Evolutionary conservation across 2,888 invertebrate species (phyloP).

Genomic region (Parnassius mnemosyne): DNA sequence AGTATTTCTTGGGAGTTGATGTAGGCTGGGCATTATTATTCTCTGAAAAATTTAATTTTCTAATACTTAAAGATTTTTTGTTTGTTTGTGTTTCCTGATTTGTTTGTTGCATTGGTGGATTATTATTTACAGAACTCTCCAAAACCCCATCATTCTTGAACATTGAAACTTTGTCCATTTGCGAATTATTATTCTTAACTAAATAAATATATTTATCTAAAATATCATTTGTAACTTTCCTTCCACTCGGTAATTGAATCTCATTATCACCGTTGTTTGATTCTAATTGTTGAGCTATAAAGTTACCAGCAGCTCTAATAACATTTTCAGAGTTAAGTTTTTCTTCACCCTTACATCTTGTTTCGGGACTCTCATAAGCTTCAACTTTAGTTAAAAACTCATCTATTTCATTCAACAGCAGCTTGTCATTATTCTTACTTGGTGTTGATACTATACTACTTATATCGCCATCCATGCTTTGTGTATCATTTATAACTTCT

Average conservation of each 20-base stretch:
- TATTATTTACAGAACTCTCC: constrained; percentile 23
- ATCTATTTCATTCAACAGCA: constrained; percentile 72
- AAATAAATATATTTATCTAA: constrained; percentile 74
- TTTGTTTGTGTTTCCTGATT: constrained; percentile 28
- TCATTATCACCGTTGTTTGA: constrained; percentile 46
- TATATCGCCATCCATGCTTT: constrained; percentile 73
- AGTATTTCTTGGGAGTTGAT: constrained; percentile 62
- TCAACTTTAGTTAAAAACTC: constrained; percentile 73
- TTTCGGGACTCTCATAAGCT: constrained; percentile 64
- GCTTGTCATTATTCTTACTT: constrained; percentile 68
- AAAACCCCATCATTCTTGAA: constrained; percentile 28
- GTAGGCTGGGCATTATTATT: constrained; percentile 66
- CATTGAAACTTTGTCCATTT: constrained; percentile 37
- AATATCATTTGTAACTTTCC: constrained; percentile 54
- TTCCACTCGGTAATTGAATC: constrained; percentile 60
- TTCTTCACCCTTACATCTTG: constrained; percentile 48
- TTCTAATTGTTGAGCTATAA: constrained; percentile 61
- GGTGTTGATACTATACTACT: constrained; percentile 73
- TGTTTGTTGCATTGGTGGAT: constrained; percentile 21
- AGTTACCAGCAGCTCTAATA: constrained; percentile 67
- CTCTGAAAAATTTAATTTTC: constrained; percentile 62
- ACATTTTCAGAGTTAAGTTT: constrained; percentile 56
- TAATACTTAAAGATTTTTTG: constrained; percentile 54
- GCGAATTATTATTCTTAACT: constrained; percentile 56
- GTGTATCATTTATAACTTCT: constrained; percentile 46